Percentiles rank a stretch among this genome's conserved stretches.
Evolutionary conservation across 1,140 invertebrate species (phyloP).

Genomic region (Zaprionus camerounensis): DNA sequence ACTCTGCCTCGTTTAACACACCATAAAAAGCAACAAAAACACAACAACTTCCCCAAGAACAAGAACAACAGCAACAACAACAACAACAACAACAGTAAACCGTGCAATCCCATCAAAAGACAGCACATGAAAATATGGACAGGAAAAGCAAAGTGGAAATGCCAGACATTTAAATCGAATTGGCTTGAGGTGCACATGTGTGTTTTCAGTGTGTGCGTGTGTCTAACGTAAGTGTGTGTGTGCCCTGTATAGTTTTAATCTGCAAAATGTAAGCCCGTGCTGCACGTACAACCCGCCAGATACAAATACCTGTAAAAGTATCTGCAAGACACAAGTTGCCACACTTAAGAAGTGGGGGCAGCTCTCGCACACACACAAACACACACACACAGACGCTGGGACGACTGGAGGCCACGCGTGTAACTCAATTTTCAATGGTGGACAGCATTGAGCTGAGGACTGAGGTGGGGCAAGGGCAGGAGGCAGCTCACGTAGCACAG

Average conservation of each 20-base stretch:
- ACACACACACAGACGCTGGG: slow-evolving; percentile 30
- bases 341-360: slow-evolving; percentile 11
- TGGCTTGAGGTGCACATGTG: slow-evolving; percentile 67
- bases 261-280: slow-evolving; percentile 57
- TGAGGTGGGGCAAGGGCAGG: neutral
- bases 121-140: slow-evolving; percentile 61
- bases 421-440: slow-evolving; percentile 81
- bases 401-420: slow-evolving; percentile 61
- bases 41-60: slow-evolving; percentile 1
- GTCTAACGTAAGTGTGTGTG: neutral
- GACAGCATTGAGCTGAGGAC: slow-evolving; percentile 21
- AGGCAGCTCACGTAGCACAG: slow-evolving; percentile 55
- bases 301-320: slow-evolving; percentile 40
- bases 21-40: slow-evolving; percentile 62
- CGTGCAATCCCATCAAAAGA: slow-evolving; percentile 8
- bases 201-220: slow-evolving; percentile 9
- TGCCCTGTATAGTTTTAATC: slow-evolving; percentile 65
- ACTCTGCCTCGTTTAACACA: slow-evolving; percentile 63
- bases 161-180: slow-evolving; percentile 82
- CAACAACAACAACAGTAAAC: slow-evolving; percentile 53
- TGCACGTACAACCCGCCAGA: slow-evolving; percentile 42
- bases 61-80: slow-evolving; percentile 30
- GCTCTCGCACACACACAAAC: slow-evolving; percentile 24
- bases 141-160: slow-evolving; percentile 79
- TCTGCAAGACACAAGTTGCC: slow-evolving; percentile 39